These are phyloP conservation scores for Notospermus geniculatus DNA, from an alignment of 1,140 invertebrate species.

Conservation along the genomic window DNA sequence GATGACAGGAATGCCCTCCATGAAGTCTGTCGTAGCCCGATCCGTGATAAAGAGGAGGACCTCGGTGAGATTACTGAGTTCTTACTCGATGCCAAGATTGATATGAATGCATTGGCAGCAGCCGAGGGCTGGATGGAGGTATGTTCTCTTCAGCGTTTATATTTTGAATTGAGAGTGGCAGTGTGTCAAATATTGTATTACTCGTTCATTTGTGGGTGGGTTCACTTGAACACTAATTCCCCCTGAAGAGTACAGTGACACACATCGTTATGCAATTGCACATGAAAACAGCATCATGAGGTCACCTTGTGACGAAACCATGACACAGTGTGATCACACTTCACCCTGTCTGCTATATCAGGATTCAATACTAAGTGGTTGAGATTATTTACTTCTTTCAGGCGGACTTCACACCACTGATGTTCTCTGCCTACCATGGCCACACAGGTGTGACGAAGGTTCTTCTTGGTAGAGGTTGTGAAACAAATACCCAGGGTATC, in stretches of 20 bases:
- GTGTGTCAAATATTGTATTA: too few relatives aligned
- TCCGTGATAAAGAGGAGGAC: slow-evolving; percentile 37
- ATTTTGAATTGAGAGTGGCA: too few relatives aligned
- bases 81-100: slow-evolving; percentile 46
- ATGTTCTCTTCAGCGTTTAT: too few relatives aligned
- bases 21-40: slow-evolving; percentile 43
- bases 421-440: slow-evolving; percentile 56
- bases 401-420: slow-evolving; percentile 54
- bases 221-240: too few relatives aligned
- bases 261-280: too few relatives aligned
- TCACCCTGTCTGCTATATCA: too few relatives aligned
- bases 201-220: too few relatives aligned
- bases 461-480: slow-evolving; percentile 47
- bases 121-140: slow-evolving; percentile 10
- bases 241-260: too few relatives aligned
- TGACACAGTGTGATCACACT: too few relatives aligned
- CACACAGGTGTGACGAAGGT: slow-evolving; percentile 49
- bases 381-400: slow-evolving; percentile 21
- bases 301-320: too few relatives aligned
- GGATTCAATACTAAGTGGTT: background rate
- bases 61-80: slow-evolving; percentile 42
- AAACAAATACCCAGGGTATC: slow-evolving; percentile 43
- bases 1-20: slow-evolving; percentile 51
- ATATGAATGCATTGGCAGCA: slow-evolving; percentile 41
- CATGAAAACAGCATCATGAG: too few relatives aligned